Percentiles rank a stretch among this genome's conserved stretches.
phyloP scores from a whole-genome alignment of 2,888 invertebrate genomes.

The Mythimna loreyi region DNA sequence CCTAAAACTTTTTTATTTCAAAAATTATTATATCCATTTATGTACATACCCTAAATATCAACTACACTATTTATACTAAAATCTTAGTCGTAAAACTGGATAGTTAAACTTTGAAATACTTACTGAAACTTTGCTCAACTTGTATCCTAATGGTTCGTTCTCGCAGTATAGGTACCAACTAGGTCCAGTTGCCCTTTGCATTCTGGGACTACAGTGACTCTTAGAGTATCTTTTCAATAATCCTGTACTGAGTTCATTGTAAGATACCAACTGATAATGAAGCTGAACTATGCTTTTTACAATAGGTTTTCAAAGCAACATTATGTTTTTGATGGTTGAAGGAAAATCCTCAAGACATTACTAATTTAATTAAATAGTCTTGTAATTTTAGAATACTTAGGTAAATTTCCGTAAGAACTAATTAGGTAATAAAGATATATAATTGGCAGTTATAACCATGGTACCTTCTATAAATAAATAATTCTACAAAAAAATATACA shows the following conservation, averaged over 20 bases:
- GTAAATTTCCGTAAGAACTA: not conserved
- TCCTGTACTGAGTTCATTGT: not conserved
- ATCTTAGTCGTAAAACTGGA: too few species aligned
- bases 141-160: not conserved
- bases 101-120: slow-evolving; percentile 9
- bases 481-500: not conserved
- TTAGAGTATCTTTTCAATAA: too few species aligned
- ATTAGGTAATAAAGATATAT: too few species aligned
- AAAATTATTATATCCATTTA: too few species aligned
- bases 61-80: too few species aligned
- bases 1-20: too few species aligned
- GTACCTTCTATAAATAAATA: too few species aligned
- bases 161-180: too few species aligned
- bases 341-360: not conserved
- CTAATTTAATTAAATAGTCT: not conserved
- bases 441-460: too few species aligned
- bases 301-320: not conserved
- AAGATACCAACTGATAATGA: not conserved
- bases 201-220: too few species aligned
- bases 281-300: not conserved
- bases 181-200: too few species aligned
- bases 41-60: too few species aligned
- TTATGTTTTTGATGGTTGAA: not conserved
- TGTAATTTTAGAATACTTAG: not conserved
- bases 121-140: not conserved